phyloP scores from a whole-genome alignment of 2,113 vertebrate genomes.

The Gasterosteus nipponicus region DNA sequence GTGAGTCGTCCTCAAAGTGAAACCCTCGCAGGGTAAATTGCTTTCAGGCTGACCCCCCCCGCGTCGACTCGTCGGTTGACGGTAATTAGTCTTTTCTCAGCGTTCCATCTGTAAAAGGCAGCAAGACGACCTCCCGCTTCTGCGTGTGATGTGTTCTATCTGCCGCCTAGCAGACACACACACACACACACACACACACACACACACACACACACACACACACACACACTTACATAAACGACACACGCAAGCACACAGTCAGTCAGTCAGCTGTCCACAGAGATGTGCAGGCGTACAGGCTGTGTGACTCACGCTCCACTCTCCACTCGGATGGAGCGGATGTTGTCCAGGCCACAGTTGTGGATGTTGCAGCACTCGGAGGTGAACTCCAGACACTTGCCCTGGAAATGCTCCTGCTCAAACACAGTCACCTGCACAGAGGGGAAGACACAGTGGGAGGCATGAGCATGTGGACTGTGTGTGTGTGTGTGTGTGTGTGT shows the following conservation, averaged over 20 bases:
- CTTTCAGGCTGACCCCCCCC: background rate
- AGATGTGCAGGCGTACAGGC: constrained; percentile 63
- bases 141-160: background rate
- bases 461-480: background rate
- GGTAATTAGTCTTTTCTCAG: no score
- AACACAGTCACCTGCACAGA: constrained; percentile 71
- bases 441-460: background rate
- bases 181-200: constrained; percentile 15
- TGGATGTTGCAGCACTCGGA: constrained; percentile 75
- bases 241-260: constrained; percentile 19
- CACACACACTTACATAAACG: background rate
- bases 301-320: constrained; percentile 78
- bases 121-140: background rate
- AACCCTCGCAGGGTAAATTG: background rate
- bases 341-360: constrained; percentile 75
- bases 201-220: constrained; percentile 21
- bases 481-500: background rate
- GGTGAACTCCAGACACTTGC: constrained; percentile 73
- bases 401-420: constrained; percentile 77
- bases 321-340: constrained; percentile 77
- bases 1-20: background rate
- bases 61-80: background rate
- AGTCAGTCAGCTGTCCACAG: constrained; percentile 57
- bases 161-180: constrained; percentile 12
- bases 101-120: constrained; percentile 7